Evolutionary conservation across 2,113 vertebrate genomes (phyloP).

Genomic region (Phalacrocorax carbo): DNA sequence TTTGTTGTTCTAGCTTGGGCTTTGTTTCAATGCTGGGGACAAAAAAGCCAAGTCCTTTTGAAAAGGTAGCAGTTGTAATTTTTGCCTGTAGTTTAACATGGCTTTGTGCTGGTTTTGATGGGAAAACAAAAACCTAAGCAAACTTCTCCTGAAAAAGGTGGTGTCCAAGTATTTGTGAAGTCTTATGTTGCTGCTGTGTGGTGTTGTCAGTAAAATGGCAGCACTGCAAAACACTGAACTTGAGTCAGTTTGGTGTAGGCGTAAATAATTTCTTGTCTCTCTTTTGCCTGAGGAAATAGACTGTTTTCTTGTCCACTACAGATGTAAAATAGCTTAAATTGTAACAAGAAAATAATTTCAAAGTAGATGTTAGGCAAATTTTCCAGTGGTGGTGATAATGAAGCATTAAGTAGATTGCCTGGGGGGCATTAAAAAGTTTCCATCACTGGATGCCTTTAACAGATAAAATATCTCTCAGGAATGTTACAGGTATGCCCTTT

Average conservation of each 20-base stretch:
- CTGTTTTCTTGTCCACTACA: neutral
- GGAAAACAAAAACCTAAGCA: neutral
- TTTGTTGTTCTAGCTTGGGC: neutral
- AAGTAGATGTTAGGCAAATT: neutral
- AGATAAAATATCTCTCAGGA: neutral
- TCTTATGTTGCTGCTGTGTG: neutral
- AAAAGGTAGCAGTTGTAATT: neutral
- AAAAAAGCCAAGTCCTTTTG: neutral
- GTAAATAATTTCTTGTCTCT: neutral
- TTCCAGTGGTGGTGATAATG: neutral
- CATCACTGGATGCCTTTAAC: neutral
- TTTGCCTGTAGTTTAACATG: neutral
- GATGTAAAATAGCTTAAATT: neutral
- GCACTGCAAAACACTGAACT: neutral
- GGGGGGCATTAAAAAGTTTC: neutral
- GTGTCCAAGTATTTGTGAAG: neutral
- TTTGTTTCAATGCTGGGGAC: neutral
- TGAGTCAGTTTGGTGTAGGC: neutral
- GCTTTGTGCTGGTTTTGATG: neutral
- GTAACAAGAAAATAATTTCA: neutral
- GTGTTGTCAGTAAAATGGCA: neutral
- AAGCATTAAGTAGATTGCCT: neutral
- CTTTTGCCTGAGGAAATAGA: neutral
- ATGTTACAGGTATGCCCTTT: neutral
- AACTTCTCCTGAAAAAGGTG: neutral